A percentile compares a stretch with the other conserved stretches of the same genome.
These are phyloP conservation scores for Hippoglossus stenolepis DNA, from an alignment of 2,113 vertebrate species.

Conservation along the genomic window DNA sequence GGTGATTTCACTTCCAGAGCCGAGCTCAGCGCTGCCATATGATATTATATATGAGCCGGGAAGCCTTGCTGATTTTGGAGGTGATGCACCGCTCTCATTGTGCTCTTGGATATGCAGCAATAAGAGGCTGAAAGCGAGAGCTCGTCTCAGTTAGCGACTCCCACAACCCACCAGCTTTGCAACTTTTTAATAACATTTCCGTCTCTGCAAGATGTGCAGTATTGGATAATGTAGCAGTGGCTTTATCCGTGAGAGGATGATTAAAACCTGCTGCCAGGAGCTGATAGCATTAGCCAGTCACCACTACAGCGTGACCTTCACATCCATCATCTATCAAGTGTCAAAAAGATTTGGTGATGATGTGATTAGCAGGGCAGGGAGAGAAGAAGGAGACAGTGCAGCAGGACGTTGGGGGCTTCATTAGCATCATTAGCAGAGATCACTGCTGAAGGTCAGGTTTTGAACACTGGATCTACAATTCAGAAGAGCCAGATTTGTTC, in stretches of 20 bases:
- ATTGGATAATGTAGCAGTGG: conserved; percentile 69
- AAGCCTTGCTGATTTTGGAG: conserved; percentile 31
- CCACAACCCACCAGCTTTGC: conserved; percentile 70
- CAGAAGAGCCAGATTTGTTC: conserved; percentile 40
- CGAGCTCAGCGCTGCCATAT: conserved; percentile 15
- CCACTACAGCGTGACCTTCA: conserved; percentile 67
- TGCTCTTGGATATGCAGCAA: conserved; percentile 48
- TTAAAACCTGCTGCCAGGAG: conserved; percentile 72
- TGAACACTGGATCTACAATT: conserved; percentile 27
- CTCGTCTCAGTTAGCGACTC: conserved; percentile 45
- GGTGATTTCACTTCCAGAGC: conserved; percentile 47
- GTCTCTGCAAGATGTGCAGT: conserved; percentile 69
- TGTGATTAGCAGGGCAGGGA: conserved; percentile 52
- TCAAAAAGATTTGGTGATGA: conserved; percentile 59
- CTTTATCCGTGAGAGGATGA: conserved; percentile 73
- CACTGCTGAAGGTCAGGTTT: conserved; percentile 46
- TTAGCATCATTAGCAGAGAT: conserved; percentile 58
- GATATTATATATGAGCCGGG: conserved; percentile 67
- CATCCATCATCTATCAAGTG: conserved; percentile 69
- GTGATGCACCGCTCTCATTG: conserved; percentile 63
- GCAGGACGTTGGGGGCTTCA: conserved; percentile 32
- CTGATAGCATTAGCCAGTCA: conserved; percentile 70
- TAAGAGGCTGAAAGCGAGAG: conserved; percentile 56
- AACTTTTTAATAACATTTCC: conserved; percentile 80
- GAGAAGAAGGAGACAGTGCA: conserved; percentile 32